Conservation (phyloP, 1,140 invertebrate species). For the Drosophila athabasca region DNA sequence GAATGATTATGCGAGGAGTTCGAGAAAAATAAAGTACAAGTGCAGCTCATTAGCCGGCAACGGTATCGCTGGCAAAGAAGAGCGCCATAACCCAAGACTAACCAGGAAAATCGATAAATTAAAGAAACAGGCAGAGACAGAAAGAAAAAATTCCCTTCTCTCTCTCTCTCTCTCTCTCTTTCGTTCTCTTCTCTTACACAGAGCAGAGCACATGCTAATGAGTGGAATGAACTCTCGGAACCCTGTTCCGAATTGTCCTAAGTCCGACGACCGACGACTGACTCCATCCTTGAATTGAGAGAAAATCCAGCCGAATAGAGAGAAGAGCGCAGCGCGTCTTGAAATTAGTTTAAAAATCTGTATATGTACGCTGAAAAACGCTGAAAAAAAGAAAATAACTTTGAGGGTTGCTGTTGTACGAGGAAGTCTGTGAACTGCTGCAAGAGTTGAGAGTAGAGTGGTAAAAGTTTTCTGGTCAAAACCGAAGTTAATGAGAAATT, state of each 20-base stretch:
- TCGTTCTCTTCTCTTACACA: conserved; percentile 11
- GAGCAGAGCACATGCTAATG: conserved; percentile 63
- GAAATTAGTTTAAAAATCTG: conserved; percentile 49
- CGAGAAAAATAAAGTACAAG: conserved; percentile 42
- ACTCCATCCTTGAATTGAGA: conserved; percentile 36
- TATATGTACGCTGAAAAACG: conserved; percentile 27
- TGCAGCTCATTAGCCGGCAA: conserved; percentile 69
- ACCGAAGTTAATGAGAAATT: conserved; percentile 32
- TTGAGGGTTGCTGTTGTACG: conserved; percentile 40
- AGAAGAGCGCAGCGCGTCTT: conserved; percentile 20
- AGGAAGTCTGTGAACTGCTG: conserved; percentile 1
- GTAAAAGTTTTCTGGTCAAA: conserved; percentile 26
- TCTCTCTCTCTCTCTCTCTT: neutral
- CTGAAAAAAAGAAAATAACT: conserved; percentile 28
- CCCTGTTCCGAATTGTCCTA: conserved; percentile 22
- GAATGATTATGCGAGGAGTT: conserved; percentile 47
- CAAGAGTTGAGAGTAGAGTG: conserved; percentile 5
- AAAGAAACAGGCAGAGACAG: conserved; percentile 52
- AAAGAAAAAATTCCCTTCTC: conserved; percentile 12
- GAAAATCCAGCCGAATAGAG: conserved; percentile 27
- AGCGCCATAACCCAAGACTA: conserved; percentile 23
- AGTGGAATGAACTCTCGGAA: conserved; percentile 73
- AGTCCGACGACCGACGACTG: conserved; percentile 29
- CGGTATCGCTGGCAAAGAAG: conserved; percentile 34
- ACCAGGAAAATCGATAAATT: conserved; percentile 73